Evolutionary conservation across 1,140 invertebrate genomes (phyloP).

Genomic region (Medauroidea extradentata): DNA sequence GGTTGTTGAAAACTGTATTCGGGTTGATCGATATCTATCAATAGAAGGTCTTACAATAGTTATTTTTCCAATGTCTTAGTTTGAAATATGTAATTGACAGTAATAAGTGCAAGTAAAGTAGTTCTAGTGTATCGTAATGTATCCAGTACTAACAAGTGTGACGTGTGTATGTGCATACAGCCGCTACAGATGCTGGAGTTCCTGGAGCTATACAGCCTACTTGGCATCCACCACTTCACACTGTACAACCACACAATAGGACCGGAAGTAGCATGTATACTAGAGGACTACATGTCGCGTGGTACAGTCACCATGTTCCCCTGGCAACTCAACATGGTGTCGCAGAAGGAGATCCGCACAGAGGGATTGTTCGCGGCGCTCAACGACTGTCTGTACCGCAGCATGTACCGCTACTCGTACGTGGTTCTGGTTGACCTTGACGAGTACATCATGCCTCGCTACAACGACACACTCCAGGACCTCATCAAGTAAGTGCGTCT

Average conservation of each 20-base stretch:
- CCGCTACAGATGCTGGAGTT: conserved; percentile 84
- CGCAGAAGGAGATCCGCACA: conserved; percentile 87
- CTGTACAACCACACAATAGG: conserved; percentile 91
- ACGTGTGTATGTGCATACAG: conserved; percentile 61
- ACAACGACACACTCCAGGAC: conserved; percentile 61
- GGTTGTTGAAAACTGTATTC: too few relatives aligned
- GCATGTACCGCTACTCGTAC: conserved; percentile 76
- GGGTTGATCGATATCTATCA: too few relatives aligned
- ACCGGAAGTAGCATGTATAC: conserved; percentile 59
- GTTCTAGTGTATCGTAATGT: too few relatives aligned
- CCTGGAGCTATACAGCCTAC: conserved; percentile 80
- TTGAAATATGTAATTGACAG: neutral
- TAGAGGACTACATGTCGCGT: conserved; percentile 62
- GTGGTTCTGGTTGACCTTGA: conserved; percentile 85
- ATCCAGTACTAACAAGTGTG: too few relatives aligned
- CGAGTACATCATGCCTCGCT: conserved; percentile 82
- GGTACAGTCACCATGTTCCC: conserved; percentile 76
- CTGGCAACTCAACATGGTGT: conserved; percentile 85
- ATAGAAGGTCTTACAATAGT: too few relatives aligned
- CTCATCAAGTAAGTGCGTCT: conserved; percentile 36
- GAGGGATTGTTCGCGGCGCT: conserved; percentile 88
- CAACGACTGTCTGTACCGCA: conserved; percentile 90
- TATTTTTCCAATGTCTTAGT: too few relatives aligned
- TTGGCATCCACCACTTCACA: conserved; percentile 85
- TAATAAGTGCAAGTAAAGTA: neutral